Base-by-base conservation (phyloP, 2,797 vertebrate species). In the Rhabdomys pumilio region DNA sequence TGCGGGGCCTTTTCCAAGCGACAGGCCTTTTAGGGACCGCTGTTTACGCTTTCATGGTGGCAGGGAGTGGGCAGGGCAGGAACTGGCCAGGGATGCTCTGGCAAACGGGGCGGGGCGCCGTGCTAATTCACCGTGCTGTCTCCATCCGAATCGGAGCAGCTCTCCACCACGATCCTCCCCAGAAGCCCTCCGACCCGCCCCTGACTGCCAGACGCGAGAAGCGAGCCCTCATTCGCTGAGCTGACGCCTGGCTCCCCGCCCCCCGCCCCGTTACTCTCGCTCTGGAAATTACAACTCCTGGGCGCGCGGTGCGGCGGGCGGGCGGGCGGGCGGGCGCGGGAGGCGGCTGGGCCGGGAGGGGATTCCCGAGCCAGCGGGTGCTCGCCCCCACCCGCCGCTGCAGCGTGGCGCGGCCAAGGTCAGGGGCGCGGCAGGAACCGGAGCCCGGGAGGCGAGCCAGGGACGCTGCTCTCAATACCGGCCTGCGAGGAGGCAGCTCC, bases 201-300 rank as follows among this genome's bases (percentile, higher is more conserved):
- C 96, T 61, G 97, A 81, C 83, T 96, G 92, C 95, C 86, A 90
- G 96, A 97, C 94, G 95, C 79, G 29, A 73, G 85, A 82, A 95
- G 93, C 83, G 89, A 94, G 94, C 96, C 95, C 97, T 96, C 91
- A 98, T 98, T 98, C 96, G 98, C 98, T 93, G 97, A 85, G 88
- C 95, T 53, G 94, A 59, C 95, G 96, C 94, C 82, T 89, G 96
- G 93, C 94, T 50, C 91, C 19, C 88, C 87, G 95, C 95, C 50
- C 91, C 22, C 86, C 85, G 84, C 95, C 83, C 92, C 91, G 90
- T 87, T 96, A 89, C 97, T 96, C 97, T 95, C 41, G 98, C 97
- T 85, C 97, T 79, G 95, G 83, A 76, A 96, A 96, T 93, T 90
- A 97, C 98, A 96, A 98, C 96, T 97, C 96, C 95, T 79, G 79